Evolutionary conservation across 2,797 vertebrate species (phyloP), one percentile per base, ranked within the genome.

Genomic region (Basileuterus tristriatus): DNA sequence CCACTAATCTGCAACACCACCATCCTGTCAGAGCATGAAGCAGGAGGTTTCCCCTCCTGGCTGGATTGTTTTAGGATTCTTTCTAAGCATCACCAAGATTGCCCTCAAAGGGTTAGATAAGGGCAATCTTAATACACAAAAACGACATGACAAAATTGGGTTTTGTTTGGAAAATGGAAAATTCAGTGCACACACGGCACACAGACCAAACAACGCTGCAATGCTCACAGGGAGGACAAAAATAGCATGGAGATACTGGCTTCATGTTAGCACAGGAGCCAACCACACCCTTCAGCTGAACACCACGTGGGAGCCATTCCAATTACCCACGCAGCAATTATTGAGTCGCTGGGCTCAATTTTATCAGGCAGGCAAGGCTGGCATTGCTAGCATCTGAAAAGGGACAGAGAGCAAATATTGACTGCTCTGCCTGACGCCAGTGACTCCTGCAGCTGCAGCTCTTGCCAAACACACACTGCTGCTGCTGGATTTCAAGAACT

Each of bases 251-350:
- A 83, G 87, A 80, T 41, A 68, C 1, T 10, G 58, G 22, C 60
- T 93, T 87, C 96, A 3, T 90, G 97, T 96, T 91, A 79, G 96
- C 94, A 96, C 97, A 95, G 16, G 92, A 94, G 72, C 16, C 58
- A 94, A 34, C 96, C 97, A 69, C 97, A 78, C 97, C 98, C 97
- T 89, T 59, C 7, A 24, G 63, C 41, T 77, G 63, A 94, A 94
- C 90, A 94, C 77, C 62, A 6, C 23, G 41, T 5, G 19, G 87
- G 55, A 92, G 86, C 86, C 68, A 22, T 90, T 94, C 97, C 92
- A 82, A 43, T 90, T 87, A 94, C 87, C 87, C 94, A 96, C 89
- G 7, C 17, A 94, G 59, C 19, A 9, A 87, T 64, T 94, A 75
- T 34, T 60, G 91, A 84, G 68, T 72, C 21, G 46, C 87, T 78